Evolutionary conservation across 2,797 vertebrate species (phyloP).

Genomic region (Avahi laniger): DNA sequence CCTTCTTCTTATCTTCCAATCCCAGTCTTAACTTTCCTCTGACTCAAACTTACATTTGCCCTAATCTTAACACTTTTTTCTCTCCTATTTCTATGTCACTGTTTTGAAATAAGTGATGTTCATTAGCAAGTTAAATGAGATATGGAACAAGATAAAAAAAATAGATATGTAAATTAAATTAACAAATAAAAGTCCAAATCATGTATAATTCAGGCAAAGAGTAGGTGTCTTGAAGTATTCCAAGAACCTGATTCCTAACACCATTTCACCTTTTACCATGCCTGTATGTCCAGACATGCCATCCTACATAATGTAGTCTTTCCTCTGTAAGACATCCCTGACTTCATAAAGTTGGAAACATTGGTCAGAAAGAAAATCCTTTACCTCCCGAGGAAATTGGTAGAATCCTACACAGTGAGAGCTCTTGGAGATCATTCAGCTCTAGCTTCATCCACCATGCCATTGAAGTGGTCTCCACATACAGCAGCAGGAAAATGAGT

Average conservation of each 20-base stretch:
- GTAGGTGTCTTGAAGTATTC: neutral
- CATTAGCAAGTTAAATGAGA: neutral
- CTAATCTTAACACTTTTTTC: neutral
- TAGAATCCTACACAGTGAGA: neutral
- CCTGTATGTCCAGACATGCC: neutral
- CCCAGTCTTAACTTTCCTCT: neutral
- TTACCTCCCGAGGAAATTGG: neutral
- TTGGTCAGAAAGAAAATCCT: neutral
- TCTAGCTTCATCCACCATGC: neutral
- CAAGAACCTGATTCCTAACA: neutral
- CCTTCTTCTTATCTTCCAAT: neutral
- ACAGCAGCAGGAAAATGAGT: neutral
- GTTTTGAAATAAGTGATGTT: neutral
- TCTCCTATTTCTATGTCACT: neutral
- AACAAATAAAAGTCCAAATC: neutral
- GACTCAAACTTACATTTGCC: neutral
- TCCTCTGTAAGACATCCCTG: neutral
- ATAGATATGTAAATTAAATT: neutral
- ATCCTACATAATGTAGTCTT: neutral
- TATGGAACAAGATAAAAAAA: neutral
- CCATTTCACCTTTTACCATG: neutral
- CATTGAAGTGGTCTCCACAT: neutral
- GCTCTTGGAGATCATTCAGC: neutral
- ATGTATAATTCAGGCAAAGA: neutral
- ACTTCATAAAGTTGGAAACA: neutral